These are phyloP conservation scores for Phaethornis superciliosus DNA, from an alignment of 2,113 vertebrate species.

Conservation along the genomic window DNA sequence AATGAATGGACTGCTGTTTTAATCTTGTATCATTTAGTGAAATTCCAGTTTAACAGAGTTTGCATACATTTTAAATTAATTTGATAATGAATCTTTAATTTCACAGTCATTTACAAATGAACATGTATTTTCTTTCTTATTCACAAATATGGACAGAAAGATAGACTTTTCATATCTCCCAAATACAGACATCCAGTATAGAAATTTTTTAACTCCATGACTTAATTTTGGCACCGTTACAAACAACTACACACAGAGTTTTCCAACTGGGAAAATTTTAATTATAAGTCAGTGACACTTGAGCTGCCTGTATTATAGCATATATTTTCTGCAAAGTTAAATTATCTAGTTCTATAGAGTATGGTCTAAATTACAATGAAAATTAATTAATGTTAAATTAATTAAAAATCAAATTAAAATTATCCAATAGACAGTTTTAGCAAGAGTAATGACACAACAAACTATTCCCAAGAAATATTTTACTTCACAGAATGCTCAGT, in stretches of 20 bases:
- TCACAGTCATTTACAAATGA: background rate
- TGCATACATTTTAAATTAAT: constrained; percentile 28
- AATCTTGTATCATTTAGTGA: constrained; percentile 16
- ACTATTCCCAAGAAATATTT: background rate
- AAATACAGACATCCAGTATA: background rate
- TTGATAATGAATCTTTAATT: background rate
- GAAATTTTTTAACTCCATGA: background rate
- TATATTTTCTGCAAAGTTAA: background rate
- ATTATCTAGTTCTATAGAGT: background rate
- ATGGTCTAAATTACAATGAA: background rate
- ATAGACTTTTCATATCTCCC: background rate
- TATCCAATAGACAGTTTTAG: background rate
- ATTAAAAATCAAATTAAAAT: constrained; percentile 9
- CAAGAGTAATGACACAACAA: background rate
- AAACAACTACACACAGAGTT: background rate
- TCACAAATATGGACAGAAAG: background rate
- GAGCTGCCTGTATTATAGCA: background rate
- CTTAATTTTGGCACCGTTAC: background rate
- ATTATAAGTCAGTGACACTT: background rate
- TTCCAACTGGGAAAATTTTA: background rate
- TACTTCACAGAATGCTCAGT: background rate
- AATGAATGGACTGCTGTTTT: constrained; percentile 39
- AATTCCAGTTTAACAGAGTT: constrained; percentile 42
- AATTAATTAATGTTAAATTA: constrained; percentile 30
- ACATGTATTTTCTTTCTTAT: background rate